These are phyloP conservation scores for Xiphophorus birchmanni DNA, from an alignment of 2,797 vertebrate genomes.

Conservation along the genomic window DNA sequence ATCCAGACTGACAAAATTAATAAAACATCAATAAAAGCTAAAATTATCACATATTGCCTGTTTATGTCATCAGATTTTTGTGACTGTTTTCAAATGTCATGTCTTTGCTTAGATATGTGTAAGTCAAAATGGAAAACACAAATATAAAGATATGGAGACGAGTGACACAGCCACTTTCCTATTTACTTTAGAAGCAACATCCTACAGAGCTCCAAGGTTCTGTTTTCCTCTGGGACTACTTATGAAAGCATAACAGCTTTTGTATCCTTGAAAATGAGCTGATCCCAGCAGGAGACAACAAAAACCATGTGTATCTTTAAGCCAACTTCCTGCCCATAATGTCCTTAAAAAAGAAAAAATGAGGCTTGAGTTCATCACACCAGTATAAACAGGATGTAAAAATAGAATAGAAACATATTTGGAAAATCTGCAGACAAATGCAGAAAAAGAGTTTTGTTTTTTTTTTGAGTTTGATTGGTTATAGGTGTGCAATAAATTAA, in stretches of 20 bases:
- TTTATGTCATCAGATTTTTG: not conserved
- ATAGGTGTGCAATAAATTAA: not conserved
- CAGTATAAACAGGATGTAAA: not conserved
- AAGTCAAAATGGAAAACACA: slow-evolving; percentile 9
- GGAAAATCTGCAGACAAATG: not conserved
- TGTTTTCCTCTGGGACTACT: slow-evolving; percentile 37
- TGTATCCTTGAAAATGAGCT: slow-evolving; percentile 49
- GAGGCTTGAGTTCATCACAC: slow-evolving; percentile 6
- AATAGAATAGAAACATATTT: not conserved
- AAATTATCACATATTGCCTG: not conserved
- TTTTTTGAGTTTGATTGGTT: not conserved
- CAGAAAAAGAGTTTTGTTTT: not conserved
- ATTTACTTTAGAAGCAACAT: slow-evolving; percentile 38
- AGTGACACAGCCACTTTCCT: slow-evolving; percentile 9
- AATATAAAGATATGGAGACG: not conserved
- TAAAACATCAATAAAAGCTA: not conserved
- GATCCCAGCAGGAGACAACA: slow-evolving; percentile 45
- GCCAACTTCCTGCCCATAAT: slow-evolving; percentile 45
- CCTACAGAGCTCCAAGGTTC: slow-evolving; percentile 16
- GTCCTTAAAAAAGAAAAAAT: slow-evolving; percentile 27
- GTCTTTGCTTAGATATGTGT: not conserved
- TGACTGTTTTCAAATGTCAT: not conserved
- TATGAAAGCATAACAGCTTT: slow-evolving; percentile 49
- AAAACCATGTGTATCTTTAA: slow-evolving; percentile 14
- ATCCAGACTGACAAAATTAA: not conserved